Base-by-base conservation (phyloP, 2,888 invertebrate genomes). In the Heteromyza rotundicornis region DNA sequence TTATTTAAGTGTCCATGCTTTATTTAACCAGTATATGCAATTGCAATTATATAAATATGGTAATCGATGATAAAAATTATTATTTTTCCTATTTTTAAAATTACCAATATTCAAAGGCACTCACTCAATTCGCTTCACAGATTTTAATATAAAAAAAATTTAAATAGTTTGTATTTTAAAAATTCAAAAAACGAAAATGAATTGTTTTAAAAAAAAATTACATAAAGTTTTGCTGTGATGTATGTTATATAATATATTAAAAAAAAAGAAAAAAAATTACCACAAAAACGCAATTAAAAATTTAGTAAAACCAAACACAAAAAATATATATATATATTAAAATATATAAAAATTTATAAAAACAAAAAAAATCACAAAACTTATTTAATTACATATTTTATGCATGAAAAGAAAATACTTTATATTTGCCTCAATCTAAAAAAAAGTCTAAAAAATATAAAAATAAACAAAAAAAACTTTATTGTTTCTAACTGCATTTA, bases 151-250 rank as follows among this genome's bases (percentile, higher is more conserved):
- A n/a, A n/a, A n/a, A n/a, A n/a, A n/a, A n/a, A n/a, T n/a, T n/a
- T n/a, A 40, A 40, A 40, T 40, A n/a, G 40, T 40, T 40, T 40
- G 40, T 40, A 40, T 40, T 40, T 40, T 40, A 40, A 40, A 40
- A n/a, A 8, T 32, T n/a, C n/a, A 40, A 7, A 14, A 7, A 40
- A 40, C 16, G n/a, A n/a, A 40, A n/a, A 40, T 12, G n/a, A 40
- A 40, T 14, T n/a, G n/a, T n/a, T n/a, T n/a, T n/a, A 40, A 7
- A 40, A 7, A 40, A 14, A 14, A 40, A 14, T 14, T 40, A 40
- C n/a, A 40, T 40, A 40, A 40, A 40, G 40, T 40, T 40, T 40
- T 40, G 40, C 40, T 40, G 40, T 40, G 40, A 40, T 40, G 40
- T 40, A 40, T 40, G 40, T 40, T 40, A 40, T 40, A 40, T 40